Percentiles rank a stretch among this genome's conserved stretches.
These are phyloP conservation scores for crab-eating macaque (Macaca fascicularis) DNA, from an alignment of 2,113 vertebrate species.

Conservation along the genomic window DNA sequence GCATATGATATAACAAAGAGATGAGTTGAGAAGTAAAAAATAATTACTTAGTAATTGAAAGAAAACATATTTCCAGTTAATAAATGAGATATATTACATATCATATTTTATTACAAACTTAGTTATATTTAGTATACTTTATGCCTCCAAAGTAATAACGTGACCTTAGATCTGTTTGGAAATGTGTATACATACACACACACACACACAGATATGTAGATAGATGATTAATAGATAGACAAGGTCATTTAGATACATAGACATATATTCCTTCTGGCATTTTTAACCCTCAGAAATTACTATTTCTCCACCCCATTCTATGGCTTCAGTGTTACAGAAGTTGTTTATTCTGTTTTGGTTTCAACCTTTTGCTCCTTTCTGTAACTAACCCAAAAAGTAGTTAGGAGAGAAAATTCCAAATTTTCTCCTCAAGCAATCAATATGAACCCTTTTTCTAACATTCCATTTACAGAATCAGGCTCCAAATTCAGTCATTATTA, in stretches of 20 bases:
- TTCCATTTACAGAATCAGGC: background rate
- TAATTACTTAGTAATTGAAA: background rate
- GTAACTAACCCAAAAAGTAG: background rate
- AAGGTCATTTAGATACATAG: background rate
- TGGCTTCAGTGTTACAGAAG: background rate
- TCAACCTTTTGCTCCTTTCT: background rate
- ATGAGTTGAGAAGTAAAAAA: background rate
- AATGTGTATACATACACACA: background rate
- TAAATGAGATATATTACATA: background rate
- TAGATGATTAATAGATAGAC: background rate
- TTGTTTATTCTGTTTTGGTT: background rate
- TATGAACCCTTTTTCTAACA: background rate
- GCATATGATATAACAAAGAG: background rate
- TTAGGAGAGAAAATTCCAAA: background rate
- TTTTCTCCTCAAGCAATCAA: background rate
- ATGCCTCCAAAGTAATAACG: background rate
- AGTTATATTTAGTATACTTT: background rate
- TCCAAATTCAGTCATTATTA: background rate
- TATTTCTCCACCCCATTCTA: background rate
- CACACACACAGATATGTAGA: background rate
- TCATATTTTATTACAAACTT: background rate
- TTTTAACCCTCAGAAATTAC: background rate
- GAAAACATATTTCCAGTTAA: background rate
- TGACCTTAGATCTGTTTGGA: background rate
- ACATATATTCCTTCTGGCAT: background rate